Percentiles rank a stretch among this genome's conserved stretches.
Evolutionary conservation across 2,888 invertebrate species (phyloP).

Genomic region (Globia sparganii): DNA sequence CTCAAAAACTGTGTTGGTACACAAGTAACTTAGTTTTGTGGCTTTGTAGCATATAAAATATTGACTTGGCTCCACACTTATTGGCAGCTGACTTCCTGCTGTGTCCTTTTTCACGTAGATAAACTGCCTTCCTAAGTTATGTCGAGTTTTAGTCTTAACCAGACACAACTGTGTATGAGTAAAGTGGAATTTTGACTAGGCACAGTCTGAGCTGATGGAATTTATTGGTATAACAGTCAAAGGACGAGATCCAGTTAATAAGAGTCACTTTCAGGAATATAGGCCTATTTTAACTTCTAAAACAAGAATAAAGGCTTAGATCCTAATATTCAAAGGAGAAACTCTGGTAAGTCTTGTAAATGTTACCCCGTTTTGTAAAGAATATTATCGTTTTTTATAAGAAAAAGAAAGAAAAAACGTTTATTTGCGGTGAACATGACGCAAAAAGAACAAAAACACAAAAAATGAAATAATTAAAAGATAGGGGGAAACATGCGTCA

Average conservation of each 20-base stretch:
- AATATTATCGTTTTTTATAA: not conserved
- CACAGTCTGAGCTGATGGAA: not conserved
- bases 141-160: not conserved
- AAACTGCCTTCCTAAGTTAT: constrained; percentile 15
- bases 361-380: not conserved
- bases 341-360: not conserved
- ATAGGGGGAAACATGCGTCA: too few species aligned
- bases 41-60: constrained; percentile 53
- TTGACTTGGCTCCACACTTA: constrained; percentile 45
- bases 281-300: not conserved
- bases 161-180: not conserved
- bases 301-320: not conserved
- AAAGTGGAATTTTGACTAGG: not conserved
- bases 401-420: too few species aligned
- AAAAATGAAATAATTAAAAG: too few species aligned
- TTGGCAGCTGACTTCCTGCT: constrained; percentile 27
- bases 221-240: not conserved
- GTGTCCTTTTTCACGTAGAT: constrained; percentile 24
- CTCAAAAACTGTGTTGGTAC: constrained; percentile 54
- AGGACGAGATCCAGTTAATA: not conserved
- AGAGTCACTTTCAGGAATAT: not conserved
- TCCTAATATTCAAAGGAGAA: not conserved
- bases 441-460: too few species aligned
- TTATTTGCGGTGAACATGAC: too few species aligned
- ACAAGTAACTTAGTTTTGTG: constrained; percentile 44